Percentiles rank a stretch among this genome's conserved stretches.
phyloP scores from a whole-genome alignment of 1,140 invertebrate genomes.

The Drosophila ambigua region DNA sequence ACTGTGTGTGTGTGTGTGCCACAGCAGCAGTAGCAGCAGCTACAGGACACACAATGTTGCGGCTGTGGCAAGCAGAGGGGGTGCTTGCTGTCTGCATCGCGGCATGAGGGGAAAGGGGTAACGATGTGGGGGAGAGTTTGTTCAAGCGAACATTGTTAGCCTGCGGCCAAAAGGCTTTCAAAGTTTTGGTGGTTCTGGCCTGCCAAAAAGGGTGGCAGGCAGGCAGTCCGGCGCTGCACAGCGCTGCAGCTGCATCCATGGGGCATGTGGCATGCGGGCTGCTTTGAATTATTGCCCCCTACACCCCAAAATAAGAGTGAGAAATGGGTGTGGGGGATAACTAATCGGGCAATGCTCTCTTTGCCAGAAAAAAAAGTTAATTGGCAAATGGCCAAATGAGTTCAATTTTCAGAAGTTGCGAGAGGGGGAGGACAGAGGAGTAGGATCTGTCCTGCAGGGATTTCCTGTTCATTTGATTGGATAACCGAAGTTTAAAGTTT shows the following conservation, averaged over 20 bases:
- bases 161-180: constrained; percentile 58
- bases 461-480: too few species aligned
- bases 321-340: constrained; percentile 9
- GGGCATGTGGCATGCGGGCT: neutral
- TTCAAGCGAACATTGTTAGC: constrained; percentile 58
- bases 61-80: constrained; percentile 19
- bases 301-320: constrained; percentile 13
- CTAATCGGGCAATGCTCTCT: constrained; percentile 46
- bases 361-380: constrained; percentile 39
- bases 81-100: neutral
- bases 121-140: constrained; percentile 30
- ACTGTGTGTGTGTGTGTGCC: constrained; percentile 22
- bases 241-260: neutral
- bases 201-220: constrained; percentile 34
- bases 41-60: constrained; percentile 48
- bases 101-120: neutral
- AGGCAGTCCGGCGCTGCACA: neutral
- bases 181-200: constrained; percentile 54
- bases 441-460: neutral
- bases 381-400: constrained; percentile 60
- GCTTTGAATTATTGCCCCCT: constrained; percentile 53
- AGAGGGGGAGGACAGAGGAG: neutral
- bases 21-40: neutral
- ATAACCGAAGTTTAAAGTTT: too few species aligned
- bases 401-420: constrained; percentile 49